Evolutionary conservation across 1,140 invertebrate species (phyloP), one percentile per base, ranked within the genome.

Genomic region (Aphaenogaster rudis): DNA sequence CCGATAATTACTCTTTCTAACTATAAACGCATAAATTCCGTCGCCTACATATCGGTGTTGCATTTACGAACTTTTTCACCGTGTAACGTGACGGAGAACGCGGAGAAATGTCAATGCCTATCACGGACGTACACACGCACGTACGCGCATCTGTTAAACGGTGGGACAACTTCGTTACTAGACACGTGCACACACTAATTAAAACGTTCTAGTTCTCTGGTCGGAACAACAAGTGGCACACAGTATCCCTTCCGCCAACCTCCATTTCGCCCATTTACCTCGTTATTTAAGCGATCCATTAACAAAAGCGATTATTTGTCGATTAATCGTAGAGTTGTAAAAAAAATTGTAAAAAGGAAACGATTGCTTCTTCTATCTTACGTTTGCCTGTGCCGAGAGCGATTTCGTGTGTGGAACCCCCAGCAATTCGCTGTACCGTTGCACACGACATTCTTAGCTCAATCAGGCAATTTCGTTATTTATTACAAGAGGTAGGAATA

Each of bases 101-200:
- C 33, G 39, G 59, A 79, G 78, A 81, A 79, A 80, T 54, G 78
- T 81, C 78, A 69, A 81, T 69, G 45, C n/a, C 78, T 69, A 80
- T 52, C 77, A 54, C 33, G 6, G 9, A 39, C n/a, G 15, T 59
- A 11, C 15, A 59, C 48, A 42, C 33, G 45, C 17, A 21, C 7
- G 33, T 21, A 39, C 8, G 33, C 15, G 36, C 39, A 74, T 39
- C 54, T n/a, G 80, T 74, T 61, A 84, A 82, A 33, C 80, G 8
- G 13, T 13, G 50, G 79, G 39, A 81, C 21, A 81, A 71, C 79
- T 81, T 81, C 36, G 64, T 81, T 67, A n/a, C 50, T 61, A 61
- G 39, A 74, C 42, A 76, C 42, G 52, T 61, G 33, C 54, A 17
- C 66, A 59, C 69, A 39, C 80, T 74, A 61, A 84, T 84, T 84